Conservation (phyloP, 2,888 invertebrate species). For the Leucophora obtusa region DNA sequence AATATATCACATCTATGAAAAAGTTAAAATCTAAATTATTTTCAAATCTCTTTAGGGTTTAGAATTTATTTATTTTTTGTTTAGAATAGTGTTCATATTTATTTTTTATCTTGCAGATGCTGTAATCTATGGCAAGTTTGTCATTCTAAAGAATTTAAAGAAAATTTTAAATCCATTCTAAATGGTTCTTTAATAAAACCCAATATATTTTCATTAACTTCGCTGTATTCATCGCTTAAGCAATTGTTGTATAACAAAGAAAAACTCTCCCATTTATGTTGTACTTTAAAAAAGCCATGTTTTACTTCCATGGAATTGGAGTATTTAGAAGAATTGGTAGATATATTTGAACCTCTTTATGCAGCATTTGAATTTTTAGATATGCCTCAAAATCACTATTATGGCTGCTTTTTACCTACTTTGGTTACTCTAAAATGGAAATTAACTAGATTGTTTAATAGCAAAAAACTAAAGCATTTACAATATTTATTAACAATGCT, state of each 20-base stretch:
- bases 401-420: conserved; percentile 52
- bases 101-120: conserved; percentile 26
- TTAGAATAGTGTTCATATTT: background rate
- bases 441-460: conserved; percentile 43
- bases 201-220: conserved; percentile 28
- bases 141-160: background rate
- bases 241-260: conserved; percentile 35
- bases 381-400: conserved; percentile 47
- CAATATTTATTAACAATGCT: conserved; percentile 26
- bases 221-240: conserved; percentile 33
- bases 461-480: conserved; percentile 44
- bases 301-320: conserved; percentile 28
- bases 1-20: too few relatives aligned
- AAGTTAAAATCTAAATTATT: too few relatives aligned
- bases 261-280: conserved; percentile 13
- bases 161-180: conserved; percentile 11
- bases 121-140: conserved; percentile 27
- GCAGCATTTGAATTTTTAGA: conserved; percentile 50
- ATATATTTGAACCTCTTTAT: conserved; percentile 43
- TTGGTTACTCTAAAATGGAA: conserved; percentile 53
- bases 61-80: background rate
- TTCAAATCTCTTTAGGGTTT: background rate
- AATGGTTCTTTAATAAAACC: conserved; percentile 16
- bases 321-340: conserved; percentile 45
- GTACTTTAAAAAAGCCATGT: conserved; percentile 9